Evolutionary conservation across 2,797 vertebrate species (phyloP), one percentile per base, ranked within the genome.

Genomic region (Aplochiton taeniatus): DNA sequence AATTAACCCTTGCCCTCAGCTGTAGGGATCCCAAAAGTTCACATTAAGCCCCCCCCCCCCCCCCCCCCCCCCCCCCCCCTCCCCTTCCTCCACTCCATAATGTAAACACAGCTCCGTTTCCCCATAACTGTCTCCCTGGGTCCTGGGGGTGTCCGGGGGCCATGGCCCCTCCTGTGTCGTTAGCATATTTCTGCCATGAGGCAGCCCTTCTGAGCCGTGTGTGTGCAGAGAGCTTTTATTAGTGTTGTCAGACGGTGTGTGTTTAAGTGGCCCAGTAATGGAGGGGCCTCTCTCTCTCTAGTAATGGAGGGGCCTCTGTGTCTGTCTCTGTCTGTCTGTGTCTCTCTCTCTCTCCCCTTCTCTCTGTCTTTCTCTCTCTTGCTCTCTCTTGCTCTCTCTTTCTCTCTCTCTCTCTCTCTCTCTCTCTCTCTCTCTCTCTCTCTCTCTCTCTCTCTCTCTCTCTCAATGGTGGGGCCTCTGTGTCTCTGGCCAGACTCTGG

Each of bases 221-320:
- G 53, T 66, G 52, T 63, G 14, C 11, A 45, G 31, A 18, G 63
- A 53, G 65, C 72, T 43, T 84, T 82, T 72, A 83, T 81, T 74
- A 68, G 76, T 59, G 56, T 68, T 82, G 84, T 83, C 78, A 80
- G 79, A 75, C 79, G 74, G 63, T 72, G 61, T 31, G 42, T 58
- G 56, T 73, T 80, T 74, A 73, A 68, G 61, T 16, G 55, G 59
- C 49, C 8, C 53, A 2, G 63, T 47, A 52, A 47, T 31, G 2
- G 31, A 3, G 31, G 31, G 31, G 31, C 31, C 31, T 6, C 31
- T 31, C 31, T n/a, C n/a, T n/a, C n/a, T n/a, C n/a, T n/a, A n/a
- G n/a, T n/a, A n/a, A n/a, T n/a, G n/a, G n/a, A n/a, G n/a, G n/a
- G n/a, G n/a, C n/a, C n/a, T n/a, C n/a, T n/a, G n/a, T n/a, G n/a